Percentiles rank a stretch among this genome's conserved stretches.
Conservation (phyloP, 2,888 invertebrate species). For the Xiphydria camelus region DNA sequence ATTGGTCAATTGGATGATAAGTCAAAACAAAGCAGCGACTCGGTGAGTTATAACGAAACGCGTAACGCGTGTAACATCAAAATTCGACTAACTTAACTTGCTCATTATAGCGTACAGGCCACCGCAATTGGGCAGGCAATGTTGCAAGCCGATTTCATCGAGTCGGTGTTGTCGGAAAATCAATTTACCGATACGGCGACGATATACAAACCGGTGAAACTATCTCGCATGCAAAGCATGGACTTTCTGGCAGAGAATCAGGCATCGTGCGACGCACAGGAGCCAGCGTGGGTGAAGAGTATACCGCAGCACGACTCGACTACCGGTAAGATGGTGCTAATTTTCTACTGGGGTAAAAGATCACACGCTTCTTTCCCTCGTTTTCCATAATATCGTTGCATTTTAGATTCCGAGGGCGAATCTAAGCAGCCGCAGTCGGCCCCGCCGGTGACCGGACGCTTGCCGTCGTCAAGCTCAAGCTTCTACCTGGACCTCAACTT, state of each 20-base stretch:
- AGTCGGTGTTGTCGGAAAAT: conserved; percentile 60
- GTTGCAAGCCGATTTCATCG: conserved; percentile 75
- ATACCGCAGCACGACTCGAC: conserved; percentile 60
- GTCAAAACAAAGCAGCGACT: conserved; percentile 74
- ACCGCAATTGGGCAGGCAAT: conserved; percentile 77
- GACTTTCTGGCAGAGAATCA: conserved; percentile 55
- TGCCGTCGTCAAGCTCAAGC: conserved; percentile 60
- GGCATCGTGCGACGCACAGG: conserved; percentile 60
- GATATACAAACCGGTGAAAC: conserved; percentile 58
- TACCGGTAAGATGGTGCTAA: conserved; percentile 43
- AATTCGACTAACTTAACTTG: too few relatives aligned
- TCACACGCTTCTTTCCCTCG: background rate
- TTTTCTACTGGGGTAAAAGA: background rate
- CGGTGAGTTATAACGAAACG: too few relatives aligned
- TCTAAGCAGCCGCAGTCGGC: conserved; percentile 36
- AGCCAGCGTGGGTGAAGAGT: conserved; percentile 70
- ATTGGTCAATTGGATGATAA: conserved; percentile 81
- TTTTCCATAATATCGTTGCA: too few relatives aligned
- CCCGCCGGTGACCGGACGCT: conserved; percentile 50
- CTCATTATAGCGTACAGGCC: conserved; percentile 69
- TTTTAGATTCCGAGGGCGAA: conserved; percentile 53
- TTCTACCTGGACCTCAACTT: conserved; percentile 68
- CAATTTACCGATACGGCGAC: conserved; percentile 60
- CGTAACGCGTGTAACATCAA: too few relatives aligned
- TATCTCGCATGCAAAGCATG: conserved; percentile 45